Evolutionary conservation across 1,140 invertebrate genomes (phyloP), one percentile per base, ranked within the genome.

Genomic region (Hestina assimilis): DNA sequence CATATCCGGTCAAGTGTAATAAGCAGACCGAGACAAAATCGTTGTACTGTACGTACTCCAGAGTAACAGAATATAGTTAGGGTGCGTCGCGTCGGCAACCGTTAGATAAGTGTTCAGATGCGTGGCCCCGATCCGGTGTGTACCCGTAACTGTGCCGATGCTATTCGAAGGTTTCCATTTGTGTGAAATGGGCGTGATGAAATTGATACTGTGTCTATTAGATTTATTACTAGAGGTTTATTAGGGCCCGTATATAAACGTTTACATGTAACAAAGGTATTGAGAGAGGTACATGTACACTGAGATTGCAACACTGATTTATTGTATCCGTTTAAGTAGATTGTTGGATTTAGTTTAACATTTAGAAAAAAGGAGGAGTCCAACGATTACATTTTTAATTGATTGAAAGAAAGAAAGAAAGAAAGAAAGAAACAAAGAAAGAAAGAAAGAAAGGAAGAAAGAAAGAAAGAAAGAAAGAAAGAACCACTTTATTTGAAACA

Each of bases 91-190:
- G 51, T 56, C 63, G 45, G 45, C 48, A 14, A 68, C 66, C 62
- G 66, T 64, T 68, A 68, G 54, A 53, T 48, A 65, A 60, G 51
- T 55, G 45, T 54, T 59, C 43, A 42, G 46, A 64, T 63, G 59
- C 62, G 52, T 54, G 66, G 29, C 66, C 62, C 38, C 62, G 47
- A 68, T 64, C 54, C 38, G 24, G 26, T 19, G 17, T 20, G 41
- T 53, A 63, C 56, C 51, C 56, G 60, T 53, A 63, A 59, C 51
- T 59, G 60, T 63, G 64, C 28, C 59, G 64, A 48, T 53, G 64
- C 51, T 48, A 53, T 54, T 48, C 61, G 48, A 66, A 66, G 64
- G 56, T 66, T 52, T 40, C 60, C 35, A 33, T 63, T 63, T 38
- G 47, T 63, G 59, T 54, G 51, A 59, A 52, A 63, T 60, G 43